Percentiles rank a stretch among this genome's conserved stretches.
phyloP scores from a whole-genome alignment of 2,113 vertebrate genomes.

The Clupea harengus region DNA sequence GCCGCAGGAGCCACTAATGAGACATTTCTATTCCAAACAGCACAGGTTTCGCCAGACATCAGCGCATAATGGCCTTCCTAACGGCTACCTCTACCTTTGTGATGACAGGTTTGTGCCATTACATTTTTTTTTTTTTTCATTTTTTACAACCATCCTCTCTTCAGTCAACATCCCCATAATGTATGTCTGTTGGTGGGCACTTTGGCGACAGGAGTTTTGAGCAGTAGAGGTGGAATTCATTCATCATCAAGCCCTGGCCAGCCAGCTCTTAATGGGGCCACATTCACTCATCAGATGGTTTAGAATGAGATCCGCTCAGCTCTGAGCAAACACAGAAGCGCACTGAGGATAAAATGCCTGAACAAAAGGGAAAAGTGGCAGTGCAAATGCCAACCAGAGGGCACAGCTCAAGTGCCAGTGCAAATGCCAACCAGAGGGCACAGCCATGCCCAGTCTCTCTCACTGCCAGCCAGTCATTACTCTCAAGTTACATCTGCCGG shows the following conservation, averaged over 20 bases:
- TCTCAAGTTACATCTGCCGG: neutral
- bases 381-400: neutral
- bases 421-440: conserved; percentile 8
- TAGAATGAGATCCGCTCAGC: neutral
- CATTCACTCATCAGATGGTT: neutral
- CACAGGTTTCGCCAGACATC: neutral
- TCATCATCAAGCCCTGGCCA: neutral
- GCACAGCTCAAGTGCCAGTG: neutral
- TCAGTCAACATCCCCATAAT: neutral
- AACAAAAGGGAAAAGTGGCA: neutral
- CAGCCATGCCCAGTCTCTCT: neutral
- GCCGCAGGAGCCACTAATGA: neutral
- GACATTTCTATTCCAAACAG: conserved; percentile 25
- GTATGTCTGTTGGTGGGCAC: neutral
- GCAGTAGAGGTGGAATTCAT: neutral
- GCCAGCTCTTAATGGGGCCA: neutral
- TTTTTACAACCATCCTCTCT: neutral
- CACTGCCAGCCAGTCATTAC: neutral
- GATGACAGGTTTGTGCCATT: conserved; percentile 30
- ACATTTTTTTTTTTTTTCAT: neutral
- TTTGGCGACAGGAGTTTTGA: neutral
- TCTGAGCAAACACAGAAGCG: neutral
- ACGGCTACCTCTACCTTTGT: conserved; percentile 19
- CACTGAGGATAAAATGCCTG: neutral
- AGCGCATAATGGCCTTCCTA: neutral